Conservation (phyloP, 2,113 vertebrate species). For the Tyrannus savana region DNA sequence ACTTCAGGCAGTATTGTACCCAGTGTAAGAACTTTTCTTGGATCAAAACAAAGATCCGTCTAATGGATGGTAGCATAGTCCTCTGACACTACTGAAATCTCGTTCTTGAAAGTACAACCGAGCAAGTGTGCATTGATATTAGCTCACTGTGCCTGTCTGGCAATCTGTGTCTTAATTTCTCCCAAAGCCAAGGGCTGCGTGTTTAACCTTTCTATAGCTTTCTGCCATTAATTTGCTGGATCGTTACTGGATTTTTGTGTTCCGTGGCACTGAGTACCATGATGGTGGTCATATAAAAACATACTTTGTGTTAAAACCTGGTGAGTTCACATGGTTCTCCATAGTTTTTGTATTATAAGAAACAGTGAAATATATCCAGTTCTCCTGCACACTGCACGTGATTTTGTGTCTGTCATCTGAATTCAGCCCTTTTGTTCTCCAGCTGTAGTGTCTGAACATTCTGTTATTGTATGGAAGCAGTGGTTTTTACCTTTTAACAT, state of each 20-base stretch:
- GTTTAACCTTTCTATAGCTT: neutral
- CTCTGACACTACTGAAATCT: neutral
- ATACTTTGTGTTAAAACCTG: neutral
- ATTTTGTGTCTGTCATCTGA: neutral
- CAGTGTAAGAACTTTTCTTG: neutral
- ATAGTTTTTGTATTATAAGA: neutral
- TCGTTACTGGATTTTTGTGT: neutral
- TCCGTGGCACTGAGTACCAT: neutral
- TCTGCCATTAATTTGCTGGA: neutral
- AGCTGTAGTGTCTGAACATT: neutral
- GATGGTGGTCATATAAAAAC: neutral
- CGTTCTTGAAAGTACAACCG: neutral
- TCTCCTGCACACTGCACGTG: neutral
- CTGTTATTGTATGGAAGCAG: neutral
- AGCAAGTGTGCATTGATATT: neutral
- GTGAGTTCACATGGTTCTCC: neutral
- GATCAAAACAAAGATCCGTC: neutral
- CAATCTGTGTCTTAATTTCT: neutral
- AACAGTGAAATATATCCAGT: neutral
- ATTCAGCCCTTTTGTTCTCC: neutral
- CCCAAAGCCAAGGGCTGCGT: neutral
- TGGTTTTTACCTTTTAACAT: neutral
- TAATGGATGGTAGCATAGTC: neutral
- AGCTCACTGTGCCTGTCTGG: neutral
- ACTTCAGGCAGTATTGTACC: neutral